These are phyloP conservation scores for Chionis minor DNA, from an alignment of 2,113 vertebrate genomes.

Conservation along the genomic window DNA sequence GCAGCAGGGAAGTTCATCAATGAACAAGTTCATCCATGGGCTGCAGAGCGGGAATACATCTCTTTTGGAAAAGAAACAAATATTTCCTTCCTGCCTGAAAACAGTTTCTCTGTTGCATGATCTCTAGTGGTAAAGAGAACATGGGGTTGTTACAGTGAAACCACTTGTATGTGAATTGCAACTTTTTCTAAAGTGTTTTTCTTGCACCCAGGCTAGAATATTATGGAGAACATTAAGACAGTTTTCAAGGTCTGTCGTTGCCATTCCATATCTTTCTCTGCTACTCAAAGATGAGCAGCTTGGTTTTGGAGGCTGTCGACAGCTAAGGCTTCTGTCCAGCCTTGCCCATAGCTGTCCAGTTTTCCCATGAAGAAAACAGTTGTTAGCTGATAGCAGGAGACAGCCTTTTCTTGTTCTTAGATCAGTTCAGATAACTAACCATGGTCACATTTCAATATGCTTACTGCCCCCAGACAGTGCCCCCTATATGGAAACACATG, in stretches of 20 bases:
- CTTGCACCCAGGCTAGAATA: neutral
- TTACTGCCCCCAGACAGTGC: neutral
- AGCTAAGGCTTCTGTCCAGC: neutral
- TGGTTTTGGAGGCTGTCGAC: neutral
- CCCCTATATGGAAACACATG: neutral
- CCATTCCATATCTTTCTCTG: neutral
- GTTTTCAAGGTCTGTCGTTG: neutral
- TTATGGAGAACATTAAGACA: neutral
- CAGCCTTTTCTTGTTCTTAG: neutral
- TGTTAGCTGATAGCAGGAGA: neutral
- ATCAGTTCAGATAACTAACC: neutral
- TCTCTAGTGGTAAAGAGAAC: conserved; percentile 45
- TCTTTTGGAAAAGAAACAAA: conserved; percentile 2
- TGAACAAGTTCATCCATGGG: neutral
- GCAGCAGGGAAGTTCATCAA: neutral
- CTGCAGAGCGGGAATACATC: neutral
- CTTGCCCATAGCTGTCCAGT: neutral
- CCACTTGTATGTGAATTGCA: neutral
- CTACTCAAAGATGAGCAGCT: neutral
- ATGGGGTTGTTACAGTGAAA: conserved; percentile 40
- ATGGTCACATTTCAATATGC: no score
- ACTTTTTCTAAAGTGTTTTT: neutral
- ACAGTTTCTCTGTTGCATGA: conserved; percentile 64
- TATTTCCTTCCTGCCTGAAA: neutral
- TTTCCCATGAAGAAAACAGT: neutral